Evolutionary conservation across 2,888 invertebrate species (phyloP).

Genomic region (Villa cingulata): DNA sequence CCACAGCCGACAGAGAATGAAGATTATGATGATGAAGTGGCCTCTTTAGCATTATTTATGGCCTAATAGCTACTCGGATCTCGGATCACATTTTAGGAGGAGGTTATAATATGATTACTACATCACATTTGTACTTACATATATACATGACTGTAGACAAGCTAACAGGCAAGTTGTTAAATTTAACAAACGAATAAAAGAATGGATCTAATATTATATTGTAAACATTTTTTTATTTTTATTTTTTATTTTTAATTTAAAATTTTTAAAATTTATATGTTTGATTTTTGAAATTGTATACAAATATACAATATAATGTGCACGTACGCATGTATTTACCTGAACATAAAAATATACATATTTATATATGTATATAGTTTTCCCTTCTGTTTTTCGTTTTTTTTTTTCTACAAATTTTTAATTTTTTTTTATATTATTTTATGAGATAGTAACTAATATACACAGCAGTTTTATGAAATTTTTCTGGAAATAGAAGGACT

Average conservation of each 20-base stretch:
- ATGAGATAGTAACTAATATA: not conserved
- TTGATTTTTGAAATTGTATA: too few relatives aligned
- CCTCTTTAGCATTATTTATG: slow-evolving; percentile 8
- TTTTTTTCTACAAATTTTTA: too few relatives aligned
- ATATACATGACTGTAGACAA: not conserved
- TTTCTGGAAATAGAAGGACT: slow-evolving; percentile 8
- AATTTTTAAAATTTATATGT: not conserved
- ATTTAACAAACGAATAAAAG: slow-evolving; percentile 2
- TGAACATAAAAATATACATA: too few relatives aligned
- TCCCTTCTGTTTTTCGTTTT: too few relatives aligned
- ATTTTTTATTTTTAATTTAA: not conserved
- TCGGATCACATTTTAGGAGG: not conserved
- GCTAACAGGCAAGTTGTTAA: slow-evolving; percentile 6
- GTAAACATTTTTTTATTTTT: too few relatives aligned
- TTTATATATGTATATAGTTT: too few relatives aligned
- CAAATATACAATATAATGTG: too few relatives aligned
- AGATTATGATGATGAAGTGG: slow-evolving; percentile 7
- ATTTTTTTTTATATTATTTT: too few relatives aligned
- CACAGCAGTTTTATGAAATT: slow-evolving; percentile 5
- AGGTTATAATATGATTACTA: not conserved
- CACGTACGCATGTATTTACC: too few relatives aligned
- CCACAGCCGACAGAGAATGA: not conserved
- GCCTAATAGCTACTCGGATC: slow-evolving; percentile 5
- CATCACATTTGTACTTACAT: too few relatives aligned
- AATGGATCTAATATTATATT: not conserved